These are phyloP conservation scores for Cladopsammia gracilis DNA, from an alignment of 64 coral and sea anemone genomes.

Conservation along the genomic window DNA sequence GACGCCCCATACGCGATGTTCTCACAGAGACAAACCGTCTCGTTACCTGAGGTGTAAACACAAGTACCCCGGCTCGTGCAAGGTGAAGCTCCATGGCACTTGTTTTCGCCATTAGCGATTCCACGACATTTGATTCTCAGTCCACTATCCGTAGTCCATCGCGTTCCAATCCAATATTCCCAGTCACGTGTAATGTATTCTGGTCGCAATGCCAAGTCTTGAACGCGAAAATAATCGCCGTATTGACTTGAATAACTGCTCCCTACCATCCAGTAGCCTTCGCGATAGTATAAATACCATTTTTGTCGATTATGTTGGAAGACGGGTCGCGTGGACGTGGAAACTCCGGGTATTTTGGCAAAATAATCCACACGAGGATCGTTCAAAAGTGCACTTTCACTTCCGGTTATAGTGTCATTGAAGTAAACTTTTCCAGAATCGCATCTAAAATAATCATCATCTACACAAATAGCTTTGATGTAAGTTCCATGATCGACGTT, in stretches of 20 bases:
- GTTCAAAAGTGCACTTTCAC: conserved; percentile 22
- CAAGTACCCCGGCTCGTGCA: conserved; percentile 39
- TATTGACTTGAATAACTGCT: not conserved
- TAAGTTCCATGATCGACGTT: not conserved
- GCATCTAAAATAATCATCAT: conserved; percentile 51
- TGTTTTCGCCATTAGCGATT: conserved; percentile 43
- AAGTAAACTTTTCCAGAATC: conserved; percentile 61
- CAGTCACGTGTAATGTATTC: conserved; percentile 58
- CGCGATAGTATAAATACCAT: conserved; percentile 60
- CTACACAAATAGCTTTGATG: conserved; percentile 61
- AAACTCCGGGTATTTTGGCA: conserved; percentile 4
- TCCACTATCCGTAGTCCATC: conserved; percentile 36
- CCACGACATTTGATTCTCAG: conserved; percentile 60
- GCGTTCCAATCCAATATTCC: conserved; percentile 11
- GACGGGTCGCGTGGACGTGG: conserved; percentile 21
- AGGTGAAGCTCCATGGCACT: not conserved
- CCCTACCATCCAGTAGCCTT: conserved; percentile 31
- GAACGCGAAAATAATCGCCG: conserved; percentile 18
- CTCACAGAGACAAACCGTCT: conserved; percentile 45
- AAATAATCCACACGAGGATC: conserved; percentile 64
- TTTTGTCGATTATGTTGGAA: conserved; percentile 60
- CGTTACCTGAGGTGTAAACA: conserved; percentile 63
- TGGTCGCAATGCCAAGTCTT: conserved; percentile 42
- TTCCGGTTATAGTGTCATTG: conserved; percentile 57
- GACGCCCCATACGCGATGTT: not conserved